These are phyloP conservation scores for Centropus bengalensis DNA, from an alignment of 2,113 vertebrate genomes.

Conservation along the genomic window DNA sequence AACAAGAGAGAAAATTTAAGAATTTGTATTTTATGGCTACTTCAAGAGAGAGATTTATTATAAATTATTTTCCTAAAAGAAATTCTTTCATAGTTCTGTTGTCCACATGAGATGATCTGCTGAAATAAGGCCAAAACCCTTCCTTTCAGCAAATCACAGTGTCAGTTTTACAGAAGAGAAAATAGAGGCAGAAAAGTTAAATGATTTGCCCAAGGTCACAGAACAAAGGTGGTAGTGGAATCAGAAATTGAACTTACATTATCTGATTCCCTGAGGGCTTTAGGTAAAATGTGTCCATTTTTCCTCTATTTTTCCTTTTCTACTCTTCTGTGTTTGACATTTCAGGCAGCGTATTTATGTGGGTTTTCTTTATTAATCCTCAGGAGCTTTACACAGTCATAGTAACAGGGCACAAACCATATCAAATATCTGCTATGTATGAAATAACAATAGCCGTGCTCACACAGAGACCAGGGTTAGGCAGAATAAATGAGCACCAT, in stretches of 20 bases:
- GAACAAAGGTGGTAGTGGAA: background rate
- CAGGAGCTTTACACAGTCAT: background rate
- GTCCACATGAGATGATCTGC: background rate
- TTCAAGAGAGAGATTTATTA: background rate
- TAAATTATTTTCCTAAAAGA: background rate
- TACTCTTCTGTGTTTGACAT: background rate
- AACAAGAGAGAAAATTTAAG: background rate
- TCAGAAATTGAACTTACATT: background rate
- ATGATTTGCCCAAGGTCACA: background rate
- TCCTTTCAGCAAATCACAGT: background rate
- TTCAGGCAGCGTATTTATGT: background rate
- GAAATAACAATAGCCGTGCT: slow-evolving; percentile 23
- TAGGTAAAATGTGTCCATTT: background rate
- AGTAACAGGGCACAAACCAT: background rate
- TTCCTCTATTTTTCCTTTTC: background rate
- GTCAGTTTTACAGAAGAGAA: background rate
- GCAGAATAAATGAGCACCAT: background rate
- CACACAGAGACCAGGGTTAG: background rate
- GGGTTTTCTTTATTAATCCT: background rate
- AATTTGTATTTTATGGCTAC: background rate
- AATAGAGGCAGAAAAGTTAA: background rate
- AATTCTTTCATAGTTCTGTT: background rate
- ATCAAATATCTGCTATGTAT: background rate
- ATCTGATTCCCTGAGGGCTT: background rate
- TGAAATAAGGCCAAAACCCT: background rate